phyloP scores from a whole-genome alignment of 64 coral and sea anemone species.

The Montipora efflorescens region DNA sequence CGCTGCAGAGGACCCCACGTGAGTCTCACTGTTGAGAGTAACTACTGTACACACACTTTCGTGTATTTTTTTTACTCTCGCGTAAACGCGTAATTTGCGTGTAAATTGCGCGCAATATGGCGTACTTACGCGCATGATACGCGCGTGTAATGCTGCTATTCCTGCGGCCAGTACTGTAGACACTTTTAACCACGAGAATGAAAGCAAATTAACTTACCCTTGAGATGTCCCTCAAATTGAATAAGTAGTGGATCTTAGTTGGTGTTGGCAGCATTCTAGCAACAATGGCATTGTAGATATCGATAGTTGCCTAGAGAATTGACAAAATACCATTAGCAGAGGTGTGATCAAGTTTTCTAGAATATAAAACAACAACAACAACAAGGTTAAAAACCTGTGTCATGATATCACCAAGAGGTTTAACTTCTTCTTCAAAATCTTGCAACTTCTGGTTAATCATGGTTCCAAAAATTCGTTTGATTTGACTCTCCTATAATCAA shows the following conservation, averaged over 20 bases:
- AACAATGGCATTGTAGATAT: conserved; percentile 91
- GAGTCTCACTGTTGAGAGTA: no score
- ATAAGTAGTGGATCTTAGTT: conserved; percentile 99
- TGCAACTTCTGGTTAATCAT: conserved; percentile 99
- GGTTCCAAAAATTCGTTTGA: conserved; percentile 98
- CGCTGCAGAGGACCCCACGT: no score
- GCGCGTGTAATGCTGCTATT: no score
- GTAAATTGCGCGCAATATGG: no score
- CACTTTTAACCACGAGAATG: no score
- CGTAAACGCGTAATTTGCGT: no score
- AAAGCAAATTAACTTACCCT: conserved; percentile 63
- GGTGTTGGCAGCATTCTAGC: conserved; percentile 98
- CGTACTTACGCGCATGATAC: no score
- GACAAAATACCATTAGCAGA: neutral
- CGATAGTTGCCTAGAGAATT: conserved; percentile 86
- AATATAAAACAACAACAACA: neutral
- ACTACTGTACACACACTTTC: no score
- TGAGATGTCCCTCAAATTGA: conserved; percentile 98
- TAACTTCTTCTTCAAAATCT: conserved; percentile 99
- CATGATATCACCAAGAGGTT: conserved; percentile 97
- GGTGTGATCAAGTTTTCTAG: neutral
- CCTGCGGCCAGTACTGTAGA: no score
- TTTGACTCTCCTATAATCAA: conserved; percentile 90
- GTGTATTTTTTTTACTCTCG: no score
- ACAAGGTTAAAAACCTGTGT: conserved; percentile 72